Base-by-base conservation (phyloP, 2,888 invertebrate genomes). In the Hirtodrosophila confusa region DNA sequence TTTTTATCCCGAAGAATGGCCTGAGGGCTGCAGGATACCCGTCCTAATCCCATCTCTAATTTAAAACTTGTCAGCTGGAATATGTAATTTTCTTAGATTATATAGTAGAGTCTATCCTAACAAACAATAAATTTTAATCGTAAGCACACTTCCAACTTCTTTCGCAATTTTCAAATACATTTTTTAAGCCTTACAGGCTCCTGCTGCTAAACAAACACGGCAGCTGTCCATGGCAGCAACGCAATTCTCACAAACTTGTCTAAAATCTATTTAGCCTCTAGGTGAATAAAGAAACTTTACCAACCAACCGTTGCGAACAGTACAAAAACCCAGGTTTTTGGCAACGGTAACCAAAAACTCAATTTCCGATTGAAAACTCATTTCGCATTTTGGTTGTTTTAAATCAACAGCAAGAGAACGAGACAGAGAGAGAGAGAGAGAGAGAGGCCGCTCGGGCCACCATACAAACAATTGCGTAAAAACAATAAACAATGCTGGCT, bases 341-440 rank as follows among this genome's bases (percentile, higher is more conserved):
- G 54, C 53, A 75, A 71, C 63, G 66, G 58, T 75, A 80, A 82
- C 80, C 71, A 77, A 86, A 88, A 88, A 88, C 76, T 73, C 88
- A 88, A 86, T 85, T 86, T 88, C 80, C 72, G 80, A 73, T 80
- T 73, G 68, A 74, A 82, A 82, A 82, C 88, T 85, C 82, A 85
- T 85, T 83, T 87, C 65, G 75, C 78, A 87, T 85, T 83, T 80
- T 74, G 79, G 76, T 80, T 84, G 80, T 78, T 86, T 88, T 84
- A 88, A 84, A 86, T 88, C 86, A 88, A 88, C 79, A 85, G 76
- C 58, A 69, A 53, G 54, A 48, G 56, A 41, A 54, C 6, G 3
- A 31, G 7, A 31, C 7, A 7, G 31, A 31, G 31, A 31, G 31
- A 4, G 31, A 31, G 31, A 31, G 31, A 0, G 4, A 5, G 27